Evolutionary conservation across 64 coral and sea anemone species (phyloP), one percentile per base, ranked within the genome.

Genomic region (Pachyseris speciosa): DNA sequence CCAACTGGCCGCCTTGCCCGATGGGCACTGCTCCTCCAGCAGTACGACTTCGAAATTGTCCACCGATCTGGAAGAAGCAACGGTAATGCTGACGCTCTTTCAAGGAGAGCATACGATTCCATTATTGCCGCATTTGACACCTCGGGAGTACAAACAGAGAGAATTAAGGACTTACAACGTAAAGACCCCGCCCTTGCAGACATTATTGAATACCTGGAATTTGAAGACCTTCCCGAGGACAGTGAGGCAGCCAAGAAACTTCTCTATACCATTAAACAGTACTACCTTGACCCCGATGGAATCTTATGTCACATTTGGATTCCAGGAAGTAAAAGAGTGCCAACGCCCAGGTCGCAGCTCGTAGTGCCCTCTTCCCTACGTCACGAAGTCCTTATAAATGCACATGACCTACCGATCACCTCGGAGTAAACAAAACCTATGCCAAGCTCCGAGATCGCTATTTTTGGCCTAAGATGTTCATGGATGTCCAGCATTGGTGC

Each of bases 401-500:
- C 57, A 25, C 91, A 93, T 37, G 91, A 86, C 27, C 39, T 86
- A 33, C 63, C 71, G 90, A 81, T 28, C 90, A 92, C 53, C 38
- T 85, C 1, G 90, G 90, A 32, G 75, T 72, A 28, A 80, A 86
- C 20, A 86, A 92, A 22, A 93, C 72, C 1, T 78, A 93, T 87
- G 91, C 78, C 6, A 93, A 93, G 37, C 29, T 93, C 12, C 19
- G 73, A 9, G 31, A 27, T 0, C 51, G 91, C 2, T 87, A 87
- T 87, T 93, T 57, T 75, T 93, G 91, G 83, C 85, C 66, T 24
- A 72, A 60, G 19, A 93, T 78, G 83, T 93, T 84, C 34, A 29
- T 72, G 32, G 80, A 92, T 32, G 58, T 52, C 17, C 53, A 93
- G 31, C 28, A 28, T 31, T 87, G 91, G 91, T 39, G 45, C 26